Evolutionary conservation across 2,113 vertebrate genomes (phyloP), one percentile per base, ranked within the genome.

Genomic region (Porphyrio hochstetteri): DNA sequence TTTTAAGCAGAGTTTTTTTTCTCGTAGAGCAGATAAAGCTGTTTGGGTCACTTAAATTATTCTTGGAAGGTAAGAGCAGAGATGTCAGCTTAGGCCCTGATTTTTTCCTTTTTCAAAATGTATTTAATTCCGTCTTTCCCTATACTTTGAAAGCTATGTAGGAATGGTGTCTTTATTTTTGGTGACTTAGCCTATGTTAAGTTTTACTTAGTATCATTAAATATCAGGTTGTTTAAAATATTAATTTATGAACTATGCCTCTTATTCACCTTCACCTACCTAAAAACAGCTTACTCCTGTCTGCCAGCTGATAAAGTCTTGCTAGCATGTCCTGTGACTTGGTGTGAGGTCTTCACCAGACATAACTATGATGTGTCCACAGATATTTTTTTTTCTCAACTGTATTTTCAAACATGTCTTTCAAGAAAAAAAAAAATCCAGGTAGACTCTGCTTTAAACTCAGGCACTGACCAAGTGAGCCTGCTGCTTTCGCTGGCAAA

Each of bases 391-490:
- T 59, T 50, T 64, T 16, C 21, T 13, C 11, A 71, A 67, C 21
- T 2, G 0, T 29, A 12, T 56, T 18, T 44, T 53, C 21, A 48
- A 23, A 23, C 20, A 23, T 20, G 21, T 19, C 44, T 9, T 52
- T 8, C 1, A 33, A 78, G 31, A 14, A 57, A 25, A 80, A 36
- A 31, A 80, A 83, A n/a, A 52, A 16, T 17, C 0, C 0, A 5
- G 9, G 25, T 44, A 36, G 70, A 8, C 16, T n/a, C 56, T 53
- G 9, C 25, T 67, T 25, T 63, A 15, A 55, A 50, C 33, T 36
- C 6, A 2, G 33, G 4, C 8, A 6, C 7, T 42, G 8, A n/a
- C 3, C 9, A 13, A 5, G 2, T 52, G 24, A 82, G 23, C 11
- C 19, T 42, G 9, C 50, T 90, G 56, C 16, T 40, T 85, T 74